phyloP scores from a whole-genome alignment of 2,113 vertebrate genomes.

The Xiphophorus maculatus region DNA sequence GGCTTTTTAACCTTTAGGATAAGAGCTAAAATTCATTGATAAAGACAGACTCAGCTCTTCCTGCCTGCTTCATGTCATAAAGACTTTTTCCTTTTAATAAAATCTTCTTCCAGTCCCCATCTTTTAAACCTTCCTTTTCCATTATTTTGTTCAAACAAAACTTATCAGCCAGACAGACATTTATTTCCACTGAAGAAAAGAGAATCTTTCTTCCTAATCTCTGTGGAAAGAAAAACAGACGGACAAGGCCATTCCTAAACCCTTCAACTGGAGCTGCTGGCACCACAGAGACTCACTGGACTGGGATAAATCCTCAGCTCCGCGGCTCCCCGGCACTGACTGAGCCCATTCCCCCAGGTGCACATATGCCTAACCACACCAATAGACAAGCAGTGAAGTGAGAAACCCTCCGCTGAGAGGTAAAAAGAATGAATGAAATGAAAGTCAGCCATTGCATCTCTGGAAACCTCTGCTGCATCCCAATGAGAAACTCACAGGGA shows the following conservation, averaged over 20 bases:
- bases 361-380: constrained; percentile 66
- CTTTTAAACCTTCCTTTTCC: constrained; percentile 25
- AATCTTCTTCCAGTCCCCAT: constrained; percentile 12
- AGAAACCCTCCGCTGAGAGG: constrained; percentile 56
- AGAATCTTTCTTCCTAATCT: constrained; percentile 35
- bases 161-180: constrained; percentile 30
- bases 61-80: background rate
- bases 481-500: constrained; percentile 19
- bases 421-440: constrained; percentile 73
- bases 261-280: constrained; percentile 62
- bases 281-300: constrained; percentile 66
- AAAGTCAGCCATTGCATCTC: constrained; percentile 50
- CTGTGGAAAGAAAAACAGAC: constrained; percentile 42
- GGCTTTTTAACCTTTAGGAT: background rate
- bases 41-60: background rate
- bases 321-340: constrained; percentile 56
- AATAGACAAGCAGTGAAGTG: constrained; percentile 61
- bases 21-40: background rate
- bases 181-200: constrained; percentile 46
- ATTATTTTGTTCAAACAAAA: constrained; percentile 31
- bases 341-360: constrained; percentile 58
- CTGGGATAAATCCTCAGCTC: constrained; percentile 78
- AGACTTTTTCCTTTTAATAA: constrained; percentile 24
- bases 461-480: constrained; percentile 37
- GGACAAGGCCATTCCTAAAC: constrained; percentile 61